Base-by-base conservation (phyloP, 2,888 invertebrate genomes). In the Drosophila fulvimacula region DNA sequence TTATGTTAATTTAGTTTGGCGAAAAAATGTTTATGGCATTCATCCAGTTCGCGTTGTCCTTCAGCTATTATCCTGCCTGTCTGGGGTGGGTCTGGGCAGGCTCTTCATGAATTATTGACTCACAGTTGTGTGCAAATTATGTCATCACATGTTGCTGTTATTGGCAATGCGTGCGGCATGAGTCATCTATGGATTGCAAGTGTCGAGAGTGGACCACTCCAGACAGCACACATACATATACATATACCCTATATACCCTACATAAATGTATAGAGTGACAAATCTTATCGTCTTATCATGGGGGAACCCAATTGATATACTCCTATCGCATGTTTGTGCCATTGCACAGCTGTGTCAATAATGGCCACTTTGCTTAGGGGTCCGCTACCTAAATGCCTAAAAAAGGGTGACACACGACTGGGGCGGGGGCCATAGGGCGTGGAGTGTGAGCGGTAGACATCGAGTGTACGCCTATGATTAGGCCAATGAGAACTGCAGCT, bases 1-100 rank as follows among this genome's bases (percentile, higher is more conserved):
- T 59, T 79, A 82, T 85, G 88, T 77, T 67, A 77, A 85, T 85
- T 74, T 73, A 55, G 61, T 75, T 76, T 69, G 76, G 42, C 58
- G 49, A 39, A 34, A 72, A 76, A 34, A 24, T 71, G 13, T 64
- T 42, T 56, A 48, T 64, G 61, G 58, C 61, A 36, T 21, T 53
- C 69, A 60, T 46, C 51, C 42, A 63, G 46, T 32, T 32, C 39
- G 24, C 67, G 38, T 34, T 51, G 55, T 66, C 71, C 61, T 53
- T 24, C 42, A 27, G 39, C 27, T 61, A 10, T 36, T 44, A 24
- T 53, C 27, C 44, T 19, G 49, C 39, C 42, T 24, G 27, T 2
- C 10, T n/a, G 52, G n/a, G 32, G 36, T 2, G n/a, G 44, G 60
- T 5, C 11, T 17, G 48, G 48, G 48, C 13, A 49, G 15, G 11